Evolutionary conservation across 2,113 vertebrate species (phyloP).

Genomic region (Eptesicus fuscus): DNA sequence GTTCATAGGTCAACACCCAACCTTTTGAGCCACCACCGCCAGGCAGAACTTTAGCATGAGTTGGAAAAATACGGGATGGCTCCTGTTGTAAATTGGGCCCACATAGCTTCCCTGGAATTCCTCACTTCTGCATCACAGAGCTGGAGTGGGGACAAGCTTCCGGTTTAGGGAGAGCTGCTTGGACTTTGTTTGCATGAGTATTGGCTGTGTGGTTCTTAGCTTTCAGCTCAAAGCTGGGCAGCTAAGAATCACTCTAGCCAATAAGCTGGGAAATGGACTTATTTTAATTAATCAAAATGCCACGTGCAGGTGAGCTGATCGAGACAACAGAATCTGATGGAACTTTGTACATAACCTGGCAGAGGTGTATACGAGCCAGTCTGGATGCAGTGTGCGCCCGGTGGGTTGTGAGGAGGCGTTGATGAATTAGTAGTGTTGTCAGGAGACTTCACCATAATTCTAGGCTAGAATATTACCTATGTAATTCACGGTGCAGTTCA

Average conservation of each 20-base stretch:
- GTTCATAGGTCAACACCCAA: no score
- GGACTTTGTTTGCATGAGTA: not conserved
- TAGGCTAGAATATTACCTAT: not conserved
- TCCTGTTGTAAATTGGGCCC: not conserved
- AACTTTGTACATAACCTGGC: constrained; percentile 7
- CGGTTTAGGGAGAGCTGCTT: not conserved
- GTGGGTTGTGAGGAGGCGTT: not conserved
- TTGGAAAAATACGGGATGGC: not conserved
- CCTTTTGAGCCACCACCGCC: no score
- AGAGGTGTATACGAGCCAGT: not conserved
- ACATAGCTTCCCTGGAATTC: not conserved
- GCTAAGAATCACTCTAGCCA: not conserved
- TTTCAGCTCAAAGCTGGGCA: not conserved
- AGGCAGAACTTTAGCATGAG: not conserved
- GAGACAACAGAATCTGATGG: not conserved
- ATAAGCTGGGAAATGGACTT: not conserved
- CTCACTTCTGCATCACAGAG: not conserved
- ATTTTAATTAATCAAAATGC: constrained; percentile 19
- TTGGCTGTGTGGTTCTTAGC: not conserved
- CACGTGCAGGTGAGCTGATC: not conserved
- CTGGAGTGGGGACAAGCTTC: not conserved
- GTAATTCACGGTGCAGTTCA: not conserved
- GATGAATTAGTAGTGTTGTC: constrained; percentile 7
- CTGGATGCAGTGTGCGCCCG: not conserved
- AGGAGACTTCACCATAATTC: not conserved